phyloP scores from a whole-genome alignment of 2,888 invertebrate genomes.

The Stratiomys singularior region DNA sequence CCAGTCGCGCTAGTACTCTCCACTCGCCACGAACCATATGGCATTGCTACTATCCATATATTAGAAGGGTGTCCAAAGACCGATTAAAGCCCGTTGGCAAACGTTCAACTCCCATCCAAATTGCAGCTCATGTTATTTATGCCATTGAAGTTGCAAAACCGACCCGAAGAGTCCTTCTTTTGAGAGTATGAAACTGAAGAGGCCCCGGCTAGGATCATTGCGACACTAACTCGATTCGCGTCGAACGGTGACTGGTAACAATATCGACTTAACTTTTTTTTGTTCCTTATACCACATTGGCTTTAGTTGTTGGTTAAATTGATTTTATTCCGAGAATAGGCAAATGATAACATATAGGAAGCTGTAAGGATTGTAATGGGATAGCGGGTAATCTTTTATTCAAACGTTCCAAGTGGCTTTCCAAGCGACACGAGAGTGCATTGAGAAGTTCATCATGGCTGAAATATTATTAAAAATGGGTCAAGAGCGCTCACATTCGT shows the following conservation, averaged over 20 bases:
- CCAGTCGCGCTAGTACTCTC: neutral
- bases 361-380: too few relatives aligned
- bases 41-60: neutral
- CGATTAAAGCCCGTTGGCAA: constrained; percentile 40
- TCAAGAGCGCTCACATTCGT: too few relatives aligned
- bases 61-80: constrained; percentile 17
- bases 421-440: too few relatives aligned
- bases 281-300: too few relatives aligned
- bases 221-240: neutral
- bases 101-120: constrained; percentile 19
- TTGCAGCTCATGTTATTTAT: constrained; percentile 12
- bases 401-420: too few relatives aligned
- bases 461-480: too few relatives aligned
- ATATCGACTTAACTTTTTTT: neutral
- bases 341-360: neutral
- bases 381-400: too few relatives aligned
- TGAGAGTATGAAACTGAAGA: too few relatives aligned
- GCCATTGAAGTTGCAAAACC: neutral
- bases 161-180: too few relatives aligned
- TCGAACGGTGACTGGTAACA: neutral
- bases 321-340: neutral
- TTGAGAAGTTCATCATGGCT: too few relatives aligned
- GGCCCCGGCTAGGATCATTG: too few relatives aligned
- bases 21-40: neutral
- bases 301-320: constrained; percentile 2